phyloP scores from a whole-genome alignment of 2,113 vertebrate genomes.

The Danionella cerebrum region DNA sequence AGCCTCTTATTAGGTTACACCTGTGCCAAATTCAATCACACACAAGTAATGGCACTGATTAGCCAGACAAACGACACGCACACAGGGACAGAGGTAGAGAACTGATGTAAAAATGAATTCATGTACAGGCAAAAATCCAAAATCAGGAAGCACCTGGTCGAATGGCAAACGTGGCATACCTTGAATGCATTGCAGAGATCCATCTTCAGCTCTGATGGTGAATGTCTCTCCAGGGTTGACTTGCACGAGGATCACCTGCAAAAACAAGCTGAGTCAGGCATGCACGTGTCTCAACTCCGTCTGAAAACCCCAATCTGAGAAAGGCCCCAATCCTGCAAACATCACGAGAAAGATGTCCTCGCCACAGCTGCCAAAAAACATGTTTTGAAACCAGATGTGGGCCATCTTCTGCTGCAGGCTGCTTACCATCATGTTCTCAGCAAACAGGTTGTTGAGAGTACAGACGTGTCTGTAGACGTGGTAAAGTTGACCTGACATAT shows the following conservation, averaged over 20 bases:
- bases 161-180: conserved; percentile 56
- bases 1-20: not conserved
- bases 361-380: not conserved
- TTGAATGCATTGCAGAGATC: conserved; percentile 84
- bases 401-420: not conserved
- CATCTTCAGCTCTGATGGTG: conserved; percentile 82
- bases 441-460: conserved; percentile 55
- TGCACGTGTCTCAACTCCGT: not conserved
- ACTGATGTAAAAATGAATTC: too few species aligned
- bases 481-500: conserved; percentile 57
- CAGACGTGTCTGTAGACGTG: conserved; percentile 58
- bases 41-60: not conserved
- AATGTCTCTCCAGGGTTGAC: conserved; percentile 87
- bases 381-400: not conserved
- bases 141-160: not conserved
- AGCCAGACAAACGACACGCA: not conserved
- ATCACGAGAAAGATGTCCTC: not conserved
- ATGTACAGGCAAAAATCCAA: too few species aligned
- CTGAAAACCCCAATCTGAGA: not conserved
- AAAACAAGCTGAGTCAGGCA: conserved; percentile 35
- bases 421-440: conserved; percentile 58
- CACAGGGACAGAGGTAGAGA: not conserved
- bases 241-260: conserved; percentile 81
- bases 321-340: too few species aligned
- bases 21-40: conserved; percentile 1